Percentiles rank a stretch among this genome's conserved stretches.
phyloP scores from a whole-genome alignment of 2,797 vertebrate species.

The Syngnathus acus region DNA sequence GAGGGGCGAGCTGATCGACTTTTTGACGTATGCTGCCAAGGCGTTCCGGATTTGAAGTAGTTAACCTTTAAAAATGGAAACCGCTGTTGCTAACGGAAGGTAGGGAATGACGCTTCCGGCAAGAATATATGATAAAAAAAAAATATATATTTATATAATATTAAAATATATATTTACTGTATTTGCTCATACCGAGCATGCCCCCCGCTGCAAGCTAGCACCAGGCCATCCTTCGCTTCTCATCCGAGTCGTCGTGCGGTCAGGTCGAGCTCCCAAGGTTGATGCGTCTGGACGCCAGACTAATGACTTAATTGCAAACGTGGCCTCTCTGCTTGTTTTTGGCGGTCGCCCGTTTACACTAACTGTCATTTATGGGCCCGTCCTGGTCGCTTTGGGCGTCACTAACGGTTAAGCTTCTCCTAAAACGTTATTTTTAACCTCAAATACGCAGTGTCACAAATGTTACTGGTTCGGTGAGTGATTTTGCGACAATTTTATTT shows the following conservation, averaged over 20 bases:
- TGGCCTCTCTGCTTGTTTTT: background rate
- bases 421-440: background rate
- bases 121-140: background rate
- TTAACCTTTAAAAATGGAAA: conserved; percentile 64
- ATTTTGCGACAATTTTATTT: no score
- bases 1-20: conserved; percentile 60
- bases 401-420: background rate
- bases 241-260: conserved; percentile 36
- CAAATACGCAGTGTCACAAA: background rate
- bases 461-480: background rate
- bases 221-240: conserved; percentile 11
- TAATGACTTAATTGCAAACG: conserved; percentile 41
- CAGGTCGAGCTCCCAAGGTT: conserved; percentile 20
- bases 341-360: conserved; percentile 12
- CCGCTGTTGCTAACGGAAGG: conserved; percentile 51
- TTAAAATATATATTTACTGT: no score
- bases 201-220: no score
- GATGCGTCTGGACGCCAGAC: conserved; percentile 19
- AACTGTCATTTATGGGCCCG: conserved; percentile 3
- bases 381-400: background rate
- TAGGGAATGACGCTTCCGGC: conserved; percentile 40
- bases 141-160: no score
- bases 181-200: no score
- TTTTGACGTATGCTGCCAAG: conserved; percentile 49
- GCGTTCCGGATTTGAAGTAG: conserved; percentile 49